Evolutionary conservation across 1,140 invertebrate genomes (phyloP).

Genomic region (Trialeurodes vaporariorum): DNA sequence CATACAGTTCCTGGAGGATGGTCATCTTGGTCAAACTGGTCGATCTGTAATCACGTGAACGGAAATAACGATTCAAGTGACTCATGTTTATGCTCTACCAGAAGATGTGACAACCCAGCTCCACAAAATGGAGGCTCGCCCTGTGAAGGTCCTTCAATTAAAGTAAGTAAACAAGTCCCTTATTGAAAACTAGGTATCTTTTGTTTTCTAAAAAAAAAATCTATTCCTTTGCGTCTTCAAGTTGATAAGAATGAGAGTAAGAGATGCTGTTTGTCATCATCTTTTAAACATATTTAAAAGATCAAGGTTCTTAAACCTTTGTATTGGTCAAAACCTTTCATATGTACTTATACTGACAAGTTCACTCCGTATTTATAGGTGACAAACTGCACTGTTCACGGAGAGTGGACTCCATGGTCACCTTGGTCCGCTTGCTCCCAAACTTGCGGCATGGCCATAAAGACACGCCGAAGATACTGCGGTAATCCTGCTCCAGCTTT

Average conservation of each 20-base stretch:
- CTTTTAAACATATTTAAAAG: too few relatives aligned
- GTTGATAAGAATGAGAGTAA: too few relatives aligned
- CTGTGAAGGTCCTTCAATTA: constrained; percentile 42
- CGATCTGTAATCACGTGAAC: constrained; percentile 41
- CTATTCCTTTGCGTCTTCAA: too few relatives aligned
- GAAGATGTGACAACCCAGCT: constrained; percentile 70
- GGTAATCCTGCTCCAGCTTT: constrained; percentile 67
- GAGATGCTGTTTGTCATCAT: too few relatives aligned
- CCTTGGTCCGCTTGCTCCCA: constrained; percentile 74
- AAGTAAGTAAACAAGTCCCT: constrained; percentile 43
- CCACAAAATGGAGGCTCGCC: constrained; percentile 59
- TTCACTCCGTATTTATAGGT: constrained; percentile 38
- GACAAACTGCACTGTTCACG: constrained; percentile 67
- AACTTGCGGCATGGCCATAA: constrained; percentile 63
- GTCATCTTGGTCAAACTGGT: constrained; percentile 60
- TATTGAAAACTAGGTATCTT: too few relatives aligned
- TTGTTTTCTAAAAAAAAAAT: too few relatives aligned
- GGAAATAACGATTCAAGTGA: constrained; percentile 34
- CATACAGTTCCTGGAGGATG: constrained; percentile 57
- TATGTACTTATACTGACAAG: constrained; percentile 7
- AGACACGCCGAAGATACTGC: constrained; percentile 63
- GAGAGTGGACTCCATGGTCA: constrained; percentile 79
- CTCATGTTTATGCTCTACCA: constrained; percentile 61
- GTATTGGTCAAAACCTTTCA: background rate
- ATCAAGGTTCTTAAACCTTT: background rate